phyloP scores from a whole-genome alignment of 2,113 vertebrate genomes.

The Noturus placidus region DNA sequence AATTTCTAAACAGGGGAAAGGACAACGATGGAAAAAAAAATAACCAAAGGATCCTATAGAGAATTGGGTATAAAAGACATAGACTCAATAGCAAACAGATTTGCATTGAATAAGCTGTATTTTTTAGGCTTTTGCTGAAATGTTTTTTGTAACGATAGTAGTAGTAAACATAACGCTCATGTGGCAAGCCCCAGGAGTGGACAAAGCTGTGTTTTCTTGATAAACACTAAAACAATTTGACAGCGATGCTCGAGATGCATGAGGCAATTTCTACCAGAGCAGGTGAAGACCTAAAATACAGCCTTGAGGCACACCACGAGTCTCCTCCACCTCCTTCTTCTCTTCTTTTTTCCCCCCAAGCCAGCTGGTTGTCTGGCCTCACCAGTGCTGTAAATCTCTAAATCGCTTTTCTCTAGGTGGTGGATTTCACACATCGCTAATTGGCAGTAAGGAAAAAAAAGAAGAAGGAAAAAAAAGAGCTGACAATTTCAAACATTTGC shows the following conservation, averaged over 20 bases:
- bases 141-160: neutral
- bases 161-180: neutral
- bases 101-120: slow-evolving; percentile 15
- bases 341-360: neutral
- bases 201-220: neutral
- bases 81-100: slow-evolving; percentile 17
- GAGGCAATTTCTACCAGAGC: slow-evolving; percentile 22
- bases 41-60: neutral
- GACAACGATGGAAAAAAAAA: neutral
- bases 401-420: slow-evolving; percentile 27
- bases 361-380: slow-evolving; percentile 48
- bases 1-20: slow-evolving; percentile 41
- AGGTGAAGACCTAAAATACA: slow-evolving; percentile 37
- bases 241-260: neutral
- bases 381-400: slow-evolving; percentile 29
- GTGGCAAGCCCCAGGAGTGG: neutral
- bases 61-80: neutral
- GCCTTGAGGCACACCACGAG: neutral
- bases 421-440: slow-evolving; percentile 52
- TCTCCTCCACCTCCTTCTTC: slow-evolving; percentile 18
- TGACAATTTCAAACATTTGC: slow-evolving; percentile 44
- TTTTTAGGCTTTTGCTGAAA: no score
- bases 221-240: neutral
- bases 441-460: slow-evolving; percentile 24
- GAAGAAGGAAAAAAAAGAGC: neutral